Base-by-base conservation (phyloP, 2,888 invertebrate species). In the Nomada fucata region DNA sequence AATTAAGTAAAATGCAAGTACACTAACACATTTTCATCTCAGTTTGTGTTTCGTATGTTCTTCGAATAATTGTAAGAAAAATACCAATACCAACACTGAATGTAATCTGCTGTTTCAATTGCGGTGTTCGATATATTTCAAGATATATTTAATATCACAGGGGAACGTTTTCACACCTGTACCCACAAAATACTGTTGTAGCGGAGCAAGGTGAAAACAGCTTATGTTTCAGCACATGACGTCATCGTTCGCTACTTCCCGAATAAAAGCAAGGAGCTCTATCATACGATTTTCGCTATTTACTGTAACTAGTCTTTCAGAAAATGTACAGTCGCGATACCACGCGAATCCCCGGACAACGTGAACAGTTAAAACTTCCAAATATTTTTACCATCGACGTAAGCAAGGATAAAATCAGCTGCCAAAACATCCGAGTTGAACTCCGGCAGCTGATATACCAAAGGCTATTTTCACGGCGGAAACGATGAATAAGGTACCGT, bases 161-260 rank as follows among this genome's bases (percentile, higher is more conserved):
- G 42, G 20, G 57, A 79, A 65, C 20, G 47, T 15, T 72, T 71
- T 79, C 75, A 75, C 86, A 83, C 83, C 80, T 85, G 85, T 75
- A 71, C 73, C 77, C 81, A 80, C 82, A 75, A 76, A 76, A 84
- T 76, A 75, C 74, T 81, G 74, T 76, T 71, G 77, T 67, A 76
- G 72, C 79, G 80, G 80, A 81, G 74, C 83, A 71, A 83, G 78
- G 79, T 75, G 83, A 86, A 87, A 88, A 88, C 85, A 83, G 84
- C 78, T 87, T 88, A 85, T 89, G 87, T 89, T 86, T 90, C 89
- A 86, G 82, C 72, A 83, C 84, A 86, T 91, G 91, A 91, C 91
- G 91, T 91, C 91, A 91, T 83, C 84, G 82, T 79, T 84, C 69
- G 68, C 70, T 82, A 84, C 84, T 88, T 86, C 79, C 83, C 82